phyloP scores from a whole-genome alignment of 2,113 vertebrate genomes.

The Pachycephala philippinensis region DNA sequence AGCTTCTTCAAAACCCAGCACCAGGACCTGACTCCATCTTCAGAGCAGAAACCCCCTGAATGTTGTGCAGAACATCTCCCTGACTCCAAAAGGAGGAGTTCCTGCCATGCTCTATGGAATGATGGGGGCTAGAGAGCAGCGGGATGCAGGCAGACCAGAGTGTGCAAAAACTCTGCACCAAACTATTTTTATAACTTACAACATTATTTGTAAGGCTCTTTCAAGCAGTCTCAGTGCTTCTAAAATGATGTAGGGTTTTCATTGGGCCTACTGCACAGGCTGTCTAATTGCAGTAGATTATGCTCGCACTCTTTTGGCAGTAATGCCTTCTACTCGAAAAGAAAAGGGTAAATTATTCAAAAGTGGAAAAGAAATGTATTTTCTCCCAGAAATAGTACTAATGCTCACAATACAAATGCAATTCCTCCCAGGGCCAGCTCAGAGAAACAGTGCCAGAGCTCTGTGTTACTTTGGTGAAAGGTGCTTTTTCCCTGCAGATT shows the following conservation, averaged over 20 bases:
- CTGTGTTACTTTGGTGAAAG: not conserved
- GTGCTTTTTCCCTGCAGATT: not conserved
- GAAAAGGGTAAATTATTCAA: slow-evolving; percentile 14
- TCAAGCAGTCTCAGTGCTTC: not conserved
- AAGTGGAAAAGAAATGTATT: not conserved
- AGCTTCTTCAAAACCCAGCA: not conserved
- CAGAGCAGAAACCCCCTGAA: not conserved
- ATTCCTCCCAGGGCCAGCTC: not conserved
- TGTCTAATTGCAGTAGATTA: not conserved
- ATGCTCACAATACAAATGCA: not conserved
- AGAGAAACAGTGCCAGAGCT: not conserved
- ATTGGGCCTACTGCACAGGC: not conserved
- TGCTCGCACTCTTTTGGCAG: not conserved
- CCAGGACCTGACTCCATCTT: not conserved
- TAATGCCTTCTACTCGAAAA: not conserved
- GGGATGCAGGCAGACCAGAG: not conserved
- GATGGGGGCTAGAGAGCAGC: not conserved
- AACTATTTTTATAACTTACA: not conserved
- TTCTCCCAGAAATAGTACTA: not conserved
- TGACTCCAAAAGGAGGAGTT: not conserved
- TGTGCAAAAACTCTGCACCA: not conserved
- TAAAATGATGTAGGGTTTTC: not conserved
- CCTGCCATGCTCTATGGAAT: not conserved
- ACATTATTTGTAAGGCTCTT: not conserved
- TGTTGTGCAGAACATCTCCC: not conserved